These are phyloP conservation scores for Betta splendens DNA, from an alignment of 2,797 vertebrate genomes.

Conservation along the genomic window DNA sequence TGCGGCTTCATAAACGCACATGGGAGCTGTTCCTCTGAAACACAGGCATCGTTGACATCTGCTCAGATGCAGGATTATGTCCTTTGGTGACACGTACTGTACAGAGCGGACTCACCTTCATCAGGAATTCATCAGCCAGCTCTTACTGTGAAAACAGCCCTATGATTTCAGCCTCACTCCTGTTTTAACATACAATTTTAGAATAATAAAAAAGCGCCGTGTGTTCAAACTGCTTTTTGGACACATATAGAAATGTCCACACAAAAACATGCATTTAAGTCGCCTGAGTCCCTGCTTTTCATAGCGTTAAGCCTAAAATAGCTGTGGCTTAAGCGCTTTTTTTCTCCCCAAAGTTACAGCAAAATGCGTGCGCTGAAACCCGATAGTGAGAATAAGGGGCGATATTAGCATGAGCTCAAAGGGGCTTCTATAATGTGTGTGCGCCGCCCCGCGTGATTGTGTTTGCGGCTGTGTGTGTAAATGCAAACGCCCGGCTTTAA, in stretches of 20 bases:
- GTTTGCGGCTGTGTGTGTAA: constrained; percentile 40
- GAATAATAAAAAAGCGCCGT: too few species aligned
- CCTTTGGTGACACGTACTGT: constrained; percentile 20
- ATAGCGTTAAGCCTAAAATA: constrained; percentile 49
- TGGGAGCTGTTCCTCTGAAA: constrained; percentile 39
- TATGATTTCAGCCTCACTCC: too few species aligned
- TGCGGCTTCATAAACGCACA: constrained; percentile 61
- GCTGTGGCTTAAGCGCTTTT: constrained; percentile 35
- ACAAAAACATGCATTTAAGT: too few species aligned
- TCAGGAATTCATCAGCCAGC: too few species aligned
- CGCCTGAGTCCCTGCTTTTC: too few species aligned
- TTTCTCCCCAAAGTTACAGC: constrained; percentile 36
- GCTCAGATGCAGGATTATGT: constrained; percentile 41
- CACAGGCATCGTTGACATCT: constrained; percentile 34
- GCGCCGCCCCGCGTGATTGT: constrained; percentile 40
- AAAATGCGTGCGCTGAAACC: constrained; percentile 42
- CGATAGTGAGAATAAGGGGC: constrained; percentile 44
- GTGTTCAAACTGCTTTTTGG: constrained; percentile 20
- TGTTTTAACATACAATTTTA: too few species aligned
- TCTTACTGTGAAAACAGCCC: too few species aligned
- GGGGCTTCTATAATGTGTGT: constrained; percentile 49
- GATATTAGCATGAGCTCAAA: constrained; percentile 60
- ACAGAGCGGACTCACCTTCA: too few species aligned
- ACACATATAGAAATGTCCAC: background rate
- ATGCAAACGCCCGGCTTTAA: constrained; percentile 53